Evolutionary conservation across 2,113 vertebrate species (phyloP).

Genomic region (Enhydra lutris): DNA sequence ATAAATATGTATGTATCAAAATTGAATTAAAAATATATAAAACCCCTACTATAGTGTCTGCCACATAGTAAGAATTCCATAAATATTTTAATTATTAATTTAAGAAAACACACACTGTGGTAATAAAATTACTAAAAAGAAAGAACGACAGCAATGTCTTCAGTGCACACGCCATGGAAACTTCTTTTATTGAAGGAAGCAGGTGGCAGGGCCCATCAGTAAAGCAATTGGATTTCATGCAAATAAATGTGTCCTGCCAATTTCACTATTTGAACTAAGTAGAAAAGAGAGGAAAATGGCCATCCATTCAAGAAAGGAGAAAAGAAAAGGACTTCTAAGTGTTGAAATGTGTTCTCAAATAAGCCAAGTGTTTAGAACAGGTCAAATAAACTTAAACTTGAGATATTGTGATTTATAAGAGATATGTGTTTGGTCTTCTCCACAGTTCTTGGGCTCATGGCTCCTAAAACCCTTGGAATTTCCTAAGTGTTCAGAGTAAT

Average conservation of each 20-base stretch:
- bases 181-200: background rate
- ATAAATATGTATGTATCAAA: background rate
- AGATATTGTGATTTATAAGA: background rate
- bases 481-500: background rate
- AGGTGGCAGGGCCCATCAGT: background rate
- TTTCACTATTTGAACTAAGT: background rate
- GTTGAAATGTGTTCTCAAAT: background rate
- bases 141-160: background rate
- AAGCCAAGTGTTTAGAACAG: background rate
- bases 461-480: background rate
- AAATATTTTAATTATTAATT: background rate
- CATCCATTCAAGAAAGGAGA: background rate
- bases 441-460: background rate
- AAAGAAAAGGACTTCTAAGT: background rate
- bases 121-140: background rate
- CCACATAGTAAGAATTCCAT: background rate
- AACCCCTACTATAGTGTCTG: background rate
- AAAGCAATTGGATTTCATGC: background rate
- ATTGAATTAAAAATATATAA: background rate
- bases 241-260: background rate
- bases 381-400: background rate
- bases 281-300: background rate
- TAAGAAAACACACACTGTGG: background rate
- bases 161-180: background rate
- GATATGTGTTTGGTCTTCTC: background rate